Evolutionary conservation across 2,888 invertebrate species (phyloP).

Genomic region (Tenthredo scrophulariae): DNA sequence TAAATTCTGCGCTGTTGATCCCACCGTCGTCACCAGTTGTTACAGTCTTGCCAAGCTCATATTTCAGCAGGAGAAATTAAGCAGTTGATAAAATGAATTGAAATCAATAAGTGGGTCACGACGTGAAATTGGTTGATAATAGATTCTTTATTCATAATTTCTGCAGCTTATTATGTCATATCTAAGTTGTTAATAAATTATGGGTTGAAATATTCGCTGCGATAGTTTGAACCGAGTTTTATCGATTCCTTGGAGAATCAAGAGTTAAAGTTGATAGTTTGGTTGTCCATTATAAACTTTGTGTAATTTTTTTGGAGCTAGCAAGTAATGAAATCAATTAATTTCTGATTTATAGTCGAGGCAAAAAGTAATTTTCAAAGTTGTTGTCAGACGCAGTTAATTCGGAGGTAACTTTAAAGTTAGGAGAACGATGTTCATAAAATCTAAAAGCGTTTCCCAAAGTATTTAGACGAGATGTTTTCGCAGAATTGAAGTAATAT

Average conservation of each 20-base stretch:
- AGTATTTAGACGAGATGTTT: background rate
- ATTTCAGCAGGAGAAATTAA: background rate
- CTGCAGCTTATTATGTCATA: background rate
- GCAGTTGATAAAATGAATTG: background rate
- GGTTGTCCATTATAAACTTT: background rate
- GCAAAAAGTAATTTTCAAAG: background rate
- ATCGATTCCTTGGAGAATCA: background rate
- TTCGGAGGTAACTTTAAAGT: background rate
- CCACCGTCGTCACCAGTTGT: background rate
- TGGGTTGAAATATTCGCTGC: background rate
- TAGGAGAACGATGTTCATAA: background rate
- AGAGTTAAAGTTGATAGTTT: background rate
- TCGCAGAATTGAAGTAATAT: background rate
- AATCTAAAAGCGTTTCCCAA: background rate
- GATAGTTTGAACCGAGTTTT: constrained; percentile 7
- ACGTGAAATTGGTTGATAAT: background rate
- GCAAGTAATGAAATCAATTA: background rate
- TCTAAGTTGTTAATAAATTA: background rate
- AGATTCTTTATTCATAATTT: background rate
- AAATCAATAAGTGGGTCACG: background rate
- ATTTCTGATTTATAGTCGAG: background rate
- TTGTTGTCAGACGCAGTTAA: background rate
- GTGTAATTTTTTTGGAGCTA: background rate
- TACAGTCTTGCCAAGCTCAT: background rate
- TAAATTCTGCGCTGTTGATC: background rate